phyloP scores from a whole-genome alignment of 2,888 invertebrate genomes.

The Caenorhabditis sinica region DNA sequence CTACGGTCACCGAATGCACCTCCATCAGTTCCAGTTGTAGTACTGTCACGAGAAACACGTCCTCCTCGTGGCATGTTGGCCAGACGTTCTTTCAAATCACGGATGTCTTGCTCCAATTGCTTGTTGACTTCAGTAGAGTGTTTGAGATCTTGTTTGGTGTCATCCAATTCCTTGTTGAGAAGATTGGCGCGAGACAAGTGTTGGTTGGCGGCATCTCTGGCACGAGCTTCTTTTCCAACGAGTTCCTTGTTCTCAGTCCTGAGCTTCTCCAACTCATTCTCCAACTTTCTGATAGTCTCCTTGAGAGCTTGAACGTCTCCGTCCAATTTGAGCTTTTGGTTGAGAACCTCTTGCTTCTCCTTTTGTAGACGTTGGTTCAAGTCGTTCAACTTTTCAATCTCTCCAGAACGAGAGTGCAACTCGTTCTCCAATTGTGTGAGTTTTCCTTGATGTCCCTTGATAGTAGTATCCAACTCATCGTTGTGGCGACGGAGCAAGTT shows the following conservation, averaged over 20 bases:
- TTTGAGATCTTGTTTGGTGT: slow-evolving; percentile 70
- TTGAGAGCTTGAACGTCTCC: slow-evolving; percentile 77
- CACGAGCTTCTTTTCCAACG: slow-evolving; percentile 74
- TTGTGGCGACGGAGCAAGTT: slow-evolving; percentile 81
- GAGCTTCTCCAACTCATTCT: slow-evolving; percentile 81
- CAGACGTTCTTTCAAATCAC: slow-evolving; percentile 71
- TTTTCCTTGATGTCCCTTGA: slow-evolving; percentile 82
- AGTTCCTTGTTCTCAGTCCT: slow-evolving; percentile 77
- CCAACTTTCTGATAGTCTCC: slow-evolving; percentile 81
- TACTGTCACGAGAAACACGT: slow-evolving; percentile 66
- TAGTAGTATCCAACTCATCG: slow-evolving; percentile 82
- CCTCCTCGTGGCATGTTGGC: slow-evolving; percentile 67
- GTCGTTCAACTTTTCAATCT: slow-evolving; percentile 81
- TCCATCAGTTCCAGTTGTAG: slow-evolving; percentile 63
- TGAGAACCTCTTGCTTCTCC: slow-evolving; percentile 82
- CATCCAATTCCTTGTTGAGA: slow-evolving; percentile 77
- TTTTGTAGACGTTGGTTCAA: slow-evolving; percentile 81
- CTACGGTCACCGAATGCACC: slow-evolving; percentile 53
- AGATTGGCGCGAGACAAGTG: slow-evolving; percentile 76
- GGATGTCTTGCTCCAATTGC: slow-evolving; percentile 70
- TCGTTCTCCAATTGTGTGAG: slow-evolving; percentile 81
- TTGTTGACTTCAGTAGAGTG: slow-evolving; percentile 64
- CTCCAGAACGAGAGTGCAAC: slow-evolving; percentile 76
- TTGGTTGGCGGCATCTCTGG: slow-evolving; percentile 76
- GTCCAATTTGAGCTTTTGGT: slow-evolving; percentile 81